phyloP scores from a whole-genome alignment of 2,888 invertebrate genomes.

The Strigamia maritima region DNA sequence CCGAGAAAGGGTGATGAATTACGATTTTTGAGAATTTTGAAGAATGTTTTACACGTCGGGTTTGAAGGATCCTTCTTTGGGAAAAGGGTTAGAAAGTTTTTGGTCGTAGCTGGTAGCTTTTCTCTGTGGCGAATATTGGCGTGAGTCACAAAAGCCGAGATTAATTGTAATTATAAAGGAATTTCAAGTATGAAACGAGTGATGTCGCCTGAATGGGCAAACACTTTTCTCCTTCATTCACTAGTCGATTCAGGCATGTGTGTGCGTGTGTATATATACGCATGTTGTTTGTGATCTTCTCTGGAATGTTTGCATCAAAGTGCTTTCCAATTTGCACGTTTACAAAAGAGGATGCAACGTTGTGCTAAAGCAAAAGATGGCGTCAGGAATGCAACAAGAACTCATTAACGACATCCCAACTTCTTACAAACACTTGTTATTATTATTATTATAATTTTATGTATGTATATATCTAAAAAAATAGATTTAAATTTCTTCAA shows the following conservation, averaged over 20 bases:
- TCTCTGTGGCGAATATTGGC: background rate
- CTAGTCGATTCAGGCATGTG: background rate
- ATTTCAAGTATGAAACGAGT: slow-evolving; percentile 17
- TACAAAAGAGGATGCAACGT: background rate
- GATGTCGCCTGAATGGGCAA: background rate
- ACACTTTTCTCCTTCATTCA: slow-evolving; percentile 21
- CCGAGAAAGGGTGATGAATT: background rate
- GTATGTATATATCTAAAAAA: background rate
- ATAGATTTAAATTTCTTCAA: background rate
- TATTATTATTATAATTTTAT: too few relatives aligned
- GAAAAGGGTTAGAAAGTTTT: background rate
- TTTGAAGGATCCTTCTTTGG: background rate
- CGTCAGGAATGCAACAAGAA: background rate
- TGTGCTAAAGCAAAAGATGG: background rate
- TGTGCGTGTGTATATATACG: background rate
- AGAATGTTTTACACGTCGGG: too few relatives aligned
- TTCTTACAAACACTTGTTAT: background rate
- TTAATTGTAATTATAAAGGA: slow-evolving; percentile 30
- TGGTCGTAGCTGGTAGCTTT: background rate
- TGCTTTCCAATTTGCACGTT: background rate
- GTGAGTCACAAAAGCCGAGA: slow-evolving; percentile 7
- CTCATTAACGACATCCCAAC: background rate
- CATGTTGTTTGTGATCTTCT: background rate
- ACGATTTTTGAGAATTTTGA: background rate
- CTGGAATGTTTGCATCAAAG: background rate